Evolutionary conservation across 2,797 vertebrate genomes (phyloP).

Genomic region (Malurus splendens): DNA sequence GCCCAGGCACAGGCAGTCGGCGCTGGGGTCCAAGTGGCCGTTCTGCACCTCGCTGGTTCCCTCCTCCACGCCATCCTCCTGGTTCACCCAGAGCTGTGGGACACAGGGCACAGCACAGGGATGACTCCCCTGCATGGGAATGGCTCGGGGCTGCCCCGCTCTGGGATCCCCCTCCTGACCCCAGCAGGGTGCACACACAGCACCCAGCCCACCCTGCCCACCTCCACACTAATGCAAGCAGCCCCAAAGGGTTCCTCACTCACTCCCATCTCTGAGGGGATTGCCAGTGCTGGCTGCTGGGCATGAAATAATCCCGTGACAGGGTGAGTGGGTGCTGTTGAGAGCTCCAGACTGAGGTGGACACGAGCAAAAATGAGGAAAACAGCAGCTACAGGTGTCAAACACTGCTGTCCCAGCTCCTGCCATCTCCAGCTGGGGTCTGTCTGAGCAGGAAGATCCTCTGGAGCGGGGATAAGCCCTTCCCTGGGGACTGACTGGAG

Average conservation of each 20-base stretch:
- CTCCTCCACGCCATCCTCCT: constrained; percentile 93
- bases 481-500: not conserved
- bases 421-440: not conserved
- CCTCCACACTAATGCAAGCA: not conserved
- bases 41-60: constrained; percentile 94
- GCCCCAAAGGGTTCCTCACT: not conserved
- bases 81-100: constrained; percentile 93
- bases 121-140: not conserved
- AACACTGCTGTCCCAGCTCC: not conserved
- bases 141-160: not conserved
- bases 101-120: not conserved
- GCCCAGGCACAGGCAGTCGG: constrained; percentile 94
- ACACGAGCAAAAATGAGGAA: fast-evolving
- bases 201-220: not conserved
- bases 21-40: constrained; percentile 90
- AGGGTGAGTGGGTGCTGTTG: not conserved
- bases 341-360: not conserved
- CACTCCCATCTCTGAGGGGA: not conserved
- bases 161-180: not conserved
- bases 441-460: not conserved
- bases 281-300: not conserved
- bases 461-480: not conserved
- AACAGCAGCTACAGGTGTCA: not conserved
- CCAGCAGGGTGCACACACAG: fast-evolving
- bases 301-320: fast-evolving